Evolutionary conservation across 2,888 invertebrate genomes (phyloP), one percentile per base, ranked within the genome.

Genomic region (Agrilus cyanescens): DNA sequence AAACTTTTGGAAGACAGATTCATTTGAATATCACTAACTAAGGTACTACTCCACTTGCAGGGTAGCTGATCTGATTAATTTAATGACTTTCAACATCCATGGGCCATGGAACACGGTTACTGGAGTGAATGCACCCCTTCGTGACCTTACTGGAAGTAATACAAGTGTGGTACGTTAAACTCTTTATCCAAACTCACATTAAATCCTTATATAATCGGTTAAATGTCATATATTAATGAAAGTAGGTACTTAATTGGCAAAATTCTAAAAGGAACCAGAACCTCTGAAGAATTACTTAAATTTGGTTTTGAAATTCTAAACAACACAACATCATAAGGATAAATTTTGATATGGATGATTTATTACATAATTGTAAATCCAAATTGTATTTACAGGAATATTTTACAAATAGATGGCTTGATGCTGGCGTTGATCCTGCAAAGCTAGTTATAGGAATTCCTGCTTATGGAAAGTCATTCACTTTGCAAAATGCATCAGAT

Each of bases 11-110:
- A n/a, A n/a, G n/a, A n/a, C n/a, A n/a, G n/a, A n/a, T n/a, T n/a
- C n/a, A n/a, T n/a, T n/a, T n/a, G n/a, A n/a, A n/a, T n/a, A n/a
- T n/a, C n/a, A n/a, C n/a, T n/a, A n/a, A n/a, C n/a, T n/a, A n/a
- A n/a, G n/a, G n/a, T n/a, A n/a, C n/a, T n/a, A n/a, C n/a, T 25
- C 10, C 25, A 6, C 38, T 56, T 56, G 12, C 47, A 76, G 75
- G 40, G 68, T 77, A 48, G 58, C 85, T 16, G 76, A 86, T 53
- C 68, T 78, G 16, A 73, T 85, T 34, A 77, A 78, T 53, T 55
- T 87, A 0, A 85, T 86, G 85, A 61, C 80, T 0, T 86, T 86
- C 52, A 85, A 85, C 57, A 67, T 83, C 51, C 77, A 83, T 51
- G 83, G 83, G 1, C 62, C 76, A 1, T 82, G 79, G 78, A 80